Base-by-base conservation (phyloP, 2,797 vertebrate species). In the Sandelia bainsii region DNA sequence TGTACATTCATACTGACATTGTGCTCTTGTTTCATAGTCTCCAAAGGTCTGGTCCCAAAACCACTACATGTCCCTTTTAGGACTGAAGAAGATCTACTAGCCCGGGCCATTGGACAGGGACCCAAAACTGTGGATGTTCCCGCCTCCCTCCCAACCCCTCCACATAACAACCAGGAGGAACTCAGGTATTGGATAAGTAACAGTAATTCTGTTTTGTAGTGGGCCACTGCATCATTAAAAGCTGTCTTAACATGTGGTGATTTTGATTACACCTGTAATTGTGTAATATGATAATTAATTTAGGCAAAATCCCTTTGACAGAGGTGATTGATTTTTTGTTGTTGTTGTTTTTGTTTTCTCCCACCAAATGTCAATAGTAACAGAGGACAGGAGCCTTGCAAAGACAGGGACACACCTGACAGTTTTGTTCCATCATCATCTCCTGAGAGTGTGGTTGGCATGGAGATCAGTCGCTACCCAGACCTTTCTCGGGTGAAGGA, bases 91-190 rank as follows among this genome's bases (percentile, higher is more conserved):
- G 98, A 99, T 81, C 91, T 98, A 39, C 87, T 99, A 46, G 96
- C 96, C 67, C 93, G 97, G 80, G 97, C 98, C 49, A 95, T 98
- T 11, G 96, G 96, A 64, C 98, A 98, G 63, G 98, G 97, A 75
- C 97, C 98, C 23, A 98, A 99, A 95, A 98, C 97, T 0, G 97
- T 99, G 62, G 98, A 99, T 69, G 98, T 99, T 67, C 98, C 98
- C 3, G 97, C 98, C 48, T 99, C 98, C 0, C 96, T 99, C 60
- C 98, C 98, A 62, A 99, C 98, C 1, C 98, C 98, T 39, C 98
- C 98, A 60, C 98, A 99, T 90, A 99, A 98, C 91, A 98, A 98
- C 88, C 98, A 99, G 85, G 98, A 99, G 84, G 98, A 99, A 80
- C 90, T 99, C 84, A 97, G 98, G 98, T 99, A 87, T 74, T 0